Base-by-base conservation (phyloP, 2,888 invertebrate genomes). In the Pristionchus japonicus region DNA sequence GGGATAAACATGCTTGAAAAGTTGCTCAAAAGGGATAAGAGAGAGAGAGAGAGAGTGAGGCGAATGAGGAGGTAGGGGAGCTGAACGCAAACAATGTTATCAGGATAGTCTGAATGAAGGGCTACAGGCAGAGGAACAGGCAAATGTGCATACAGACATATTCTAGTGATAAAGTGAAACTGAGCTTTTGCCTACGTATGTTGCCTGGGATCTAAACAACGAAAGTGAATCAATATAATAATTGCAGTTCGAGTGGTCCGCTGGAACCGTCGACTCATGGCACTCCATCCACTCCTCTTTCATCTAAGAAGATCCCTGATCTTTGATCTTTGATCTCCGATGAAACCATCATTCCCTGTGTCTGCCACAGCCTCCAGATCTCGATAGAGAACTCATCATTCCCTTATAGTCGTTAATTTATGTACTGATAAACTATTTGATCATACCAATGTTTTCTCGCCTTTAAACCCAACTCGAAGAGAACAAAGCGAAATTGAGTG, bases 271-370 rank as follows among this genome's bases (percentile, higher is more conserved):
- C 9, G 86, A 86, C 23, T 49, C 49, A 3, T 86, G 86, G 86
- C 27, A 67, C 34, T 70, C 70, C 3, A 49, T 86, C 34, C 86
- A 86, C 86, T 74, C 86, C 13, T 47, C 86, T 1, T 86, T 86
- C 74, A 47, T 86, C 31, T 86, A 52, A 70, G 40, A 77, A 47
- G 40, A 77, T 77, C 77, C 34, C 37, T 77, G 43, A n/a, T 77
- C 77, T 77, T n/a, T 77, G 77, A 77, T 27, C 77, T 43, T 27
- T 77, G 57, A 31, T 37, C 70, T 37, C 37, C 20, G 6, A 70
- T 37, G 34, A 34, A 34, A 3, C 31, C 31, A 11, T 64, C 31
- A 3, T 57, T 57, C 15, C 27, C 27, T 64, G 64, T 64, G 9
- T 31, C 64, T 15, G 9, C 64, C 64, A 31, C 64, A n/a, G 3